Evolutionary conservation across 2,888 invertebrate genomes (phyloP).

Genomic region (Ennomos erosarius): DNA sequence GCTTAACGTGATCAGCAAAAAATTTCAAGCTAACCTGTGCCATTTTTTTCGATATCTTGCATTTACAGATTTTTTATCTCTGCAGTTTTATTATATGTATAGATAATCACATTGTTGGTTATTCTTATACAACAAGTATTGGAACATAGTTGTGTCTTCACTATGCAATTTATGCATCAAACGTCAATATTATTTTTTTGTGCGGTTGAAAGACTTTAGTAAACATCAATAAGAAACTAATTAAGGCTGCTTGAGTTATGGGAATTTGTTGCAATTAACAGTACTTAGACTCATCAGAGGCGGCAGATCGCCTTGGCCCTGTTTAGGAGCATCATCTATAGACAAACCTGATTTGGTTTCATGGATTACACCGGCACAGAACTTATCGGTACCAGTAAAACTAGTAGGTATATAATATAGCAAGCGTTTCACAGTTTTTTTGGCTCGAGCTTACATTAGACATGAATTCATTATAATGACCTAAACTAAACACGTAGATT

Average conservation of each 20-base stretch:
- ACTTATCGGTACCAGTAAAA: slow-evolving; percentile 12
- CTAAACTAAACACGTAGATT: slow-evolving; percentile 2
- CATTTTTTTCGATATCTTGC: too few relatives aligned
- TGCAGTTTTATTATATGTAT: too few relatives aligned
- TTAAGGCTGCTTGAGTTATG: slow-evolving; percentile 39
- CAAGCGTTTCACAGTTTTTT: slow-evolving; percentile 6
- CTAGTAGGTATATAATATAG: slow-evolving; percentile 5
- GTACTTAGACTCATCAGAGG: slow-evolving; percentile 54
- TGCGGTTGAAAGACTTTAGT: too few relatives aligned
- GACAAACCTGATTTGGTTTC: slow-evolving; percentile 35
- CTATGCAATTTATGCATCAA: too few relatives aligned
- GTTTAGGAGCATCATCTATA: slow-evolving; percentile 55
- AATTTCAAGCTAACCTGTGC: too few relatives aligned
- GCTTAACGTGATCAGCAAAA: too few relatives aligned
- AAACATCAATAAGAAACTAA: slow-evolving; percentile 15
- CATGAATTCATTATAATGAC: slow-evolving; percentile 13
- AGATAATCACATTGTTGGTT: too few relatives aligned
- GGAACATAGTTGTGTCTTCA: too few relatives aligned
- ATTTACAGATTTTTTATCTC: too few relatives aligned
- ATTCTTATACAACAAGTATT: too few relatives aligned
- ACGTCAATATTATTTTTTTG: too few relatives aligned
- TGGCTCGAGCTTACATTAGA: slow-evolving; percentile 1
- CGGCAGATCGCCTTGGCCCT: slow-evolving; percentile 68
- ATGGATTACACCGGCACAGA: slow-evolving; percentile 10
- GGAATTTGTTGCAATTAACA: slow-evolving; percentile 51